Conservation (phyloP, 2,797 vertebrate genomes). For the Enteromius argenteus region DNA sequence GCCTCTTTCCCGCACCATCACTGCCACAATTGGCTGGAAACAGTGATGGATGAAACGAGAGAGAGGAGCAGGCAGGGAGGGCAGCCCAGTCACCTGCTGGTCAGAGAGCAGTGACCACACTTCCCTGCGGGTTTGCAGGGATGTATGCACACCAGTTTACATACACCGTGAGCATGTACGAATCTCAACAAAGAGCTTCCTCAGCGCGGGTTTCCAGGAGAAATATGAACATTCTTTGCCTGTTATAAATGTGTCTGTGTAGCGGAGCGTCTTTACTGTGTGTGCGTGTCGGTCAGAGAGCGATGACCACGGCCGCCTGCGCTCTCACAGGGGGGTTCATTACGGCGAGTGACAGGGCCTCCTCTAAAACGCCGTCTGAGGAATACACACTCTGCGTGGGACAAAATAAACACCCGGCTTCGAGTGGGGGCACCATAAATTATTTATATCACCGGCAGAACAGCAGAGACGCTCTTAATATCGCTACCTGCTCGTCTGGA, state of each 20-base stretch:
- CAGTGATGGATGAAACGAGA: conserved; percentile 49
- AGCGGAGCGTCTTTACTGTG: conserved; percentile 43
- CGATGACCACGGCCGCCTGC: conserved; percentile 90
- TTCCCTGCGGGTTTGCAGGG: conserved; percentile 29
- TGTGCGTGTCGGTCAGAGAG: conserved; percentile 78
- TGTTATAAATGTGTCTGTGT: conserved; percentile 66
- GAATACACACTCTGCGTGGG: conserved; percentile 86
- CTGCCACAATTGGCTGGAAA: not conserved
- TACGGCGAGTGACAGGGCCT: conserved; percentile 88
- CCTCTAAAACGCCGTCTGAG: conserved; percentile 88
- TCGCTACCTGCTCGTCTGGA: conserved; percentile 89
- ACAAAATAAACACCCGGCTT: conserved; percentile 90
- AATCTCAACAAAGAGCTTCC: conserved; percentile 31
- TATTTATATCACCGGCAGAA: conserved; percentile 95
- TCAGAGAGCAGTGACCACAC: conserved; percentile 52
- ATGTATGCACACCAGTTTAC: not conserved
- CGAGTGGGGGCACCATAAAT: conserved; percentile 92
- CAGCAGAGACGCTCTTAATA: conserved; percentile 95
- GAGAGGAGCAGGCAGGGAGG: conserved; percentile 68
- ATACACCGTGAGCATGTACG: not conserved
- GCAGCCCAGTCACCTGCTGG: conserved; percentile 64
- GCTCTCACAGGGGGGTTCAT: conserved; percentile 91
- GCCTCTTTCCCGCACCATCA: not conserved
- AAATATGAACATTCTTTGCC: conserved; percentile 38
- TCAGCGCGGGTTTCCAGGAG: conserved; percentile 19